A percentile compares a stretch with the other conserved stretches of the same genome.
Evolutionary conservation across 2,888 invertebrate species (phyloP).

Genomic region (Sarcophaga variegata): DNA sequence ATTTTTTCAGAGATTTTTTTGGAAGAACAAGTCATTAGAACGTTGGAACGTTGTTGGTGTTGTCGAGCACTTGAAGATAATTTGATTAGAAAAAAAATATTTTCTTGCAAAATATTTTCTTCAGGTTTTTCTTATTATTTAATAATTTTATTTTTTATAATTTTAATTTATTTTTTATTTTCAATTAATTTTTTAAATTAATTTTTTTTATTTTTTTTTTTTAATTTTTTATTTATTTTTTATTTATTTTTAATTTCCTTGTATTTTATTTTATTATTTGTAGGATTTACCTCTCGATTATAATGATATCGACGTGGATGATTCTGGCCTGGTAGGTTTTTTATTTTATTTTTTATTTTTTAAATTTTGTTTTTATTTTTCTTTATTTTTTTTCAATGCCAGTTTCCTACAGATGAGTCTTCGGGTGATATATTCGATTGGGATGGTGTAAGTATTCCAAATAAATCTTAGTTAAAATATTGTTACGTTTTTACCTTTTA

Average conservation of each 20-base stretch:
- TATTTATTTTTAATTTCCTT: constrained; percentile 34
- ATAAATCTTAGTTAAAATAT: too few species aligned
- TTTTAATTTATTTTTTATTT: neutral
- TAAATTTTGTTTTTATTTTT: constrained; percentile 16
- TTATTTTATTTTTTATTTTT: constrained; percentile 9
- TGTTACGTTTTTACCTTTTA: too few species aligned
- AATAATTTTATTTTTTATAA: neutral
- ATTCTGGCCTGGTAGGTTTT: constrained; percentile 66
- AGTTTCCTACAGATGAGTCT: constrained; percentile 57
- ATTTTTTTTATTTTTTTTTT: constrained; percentile 19
- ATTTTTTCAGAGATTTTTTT: neutral
- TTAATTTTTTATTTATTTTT: constrained; percentile 21
- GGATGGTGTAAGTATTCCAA: constrained; percentile 55
- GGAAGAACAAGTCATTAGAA: too few species aligned
- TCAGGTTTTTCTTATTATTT: neutral
- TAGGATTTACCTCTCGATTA: constrained; percentile 66
- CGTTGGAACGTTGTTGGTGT: neutral
- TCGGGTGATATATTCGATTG: constrained; percentile 59
- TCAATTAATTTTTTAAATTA: neutral
- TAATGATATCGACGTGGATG: constrained; percentile 65
- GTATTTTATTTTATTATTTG: constrained; percentile 56
- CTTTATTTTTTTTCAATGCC: neutral
- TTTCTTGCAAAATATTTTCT: too few species aligned
- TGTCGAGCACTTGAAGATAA: too few species aligned
- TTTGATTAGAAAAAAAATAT: too few species aligned